These are phyloP conservation scores for Dendrocincla fuliginosa DNA, from an alignment of 2,797 vertebrate species.

Conservation along the genomic window DNA sequence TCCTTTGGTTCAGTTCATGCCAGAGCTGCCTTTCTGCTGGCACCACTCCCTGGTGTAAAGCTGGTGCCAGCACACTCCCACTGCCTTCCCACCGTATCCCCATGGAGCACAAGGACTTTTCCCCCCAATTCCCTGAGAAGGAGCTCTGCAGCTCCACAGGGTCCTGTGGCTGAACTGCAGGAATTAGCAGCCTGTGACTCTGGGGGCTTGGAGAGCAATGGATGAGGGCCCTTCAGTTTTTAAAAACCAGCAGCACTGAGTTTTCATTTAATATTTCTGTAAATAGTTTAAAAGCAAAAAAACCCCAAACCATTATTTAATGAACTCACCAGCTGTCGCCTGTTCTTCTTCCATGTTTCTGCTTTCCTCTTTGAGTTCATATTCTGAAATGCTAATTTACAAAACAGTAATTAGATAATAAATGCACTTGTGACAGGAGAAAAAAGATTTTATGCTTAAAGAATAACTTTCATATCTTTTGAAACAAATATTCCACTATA, in stretches of 20 bases:
- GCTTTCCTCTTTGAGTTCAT: constrained; percentile 99
- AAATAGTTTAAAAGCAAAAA: background rate
- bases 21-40: background rate
- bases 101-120: background rate
- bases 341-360: constrained; percentile 99
- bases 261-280: background rate
- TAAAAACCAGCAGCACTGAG: background rate
- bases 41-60: background rate
- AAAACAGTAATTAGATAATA: constrained; percentile 13
- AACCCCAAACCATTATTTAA: background rate
- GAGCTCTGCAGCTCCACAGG: no score
- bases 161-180: no score
- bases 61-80: background rate
- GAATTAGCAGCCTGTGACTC: no score
- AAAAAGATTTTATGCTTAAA: background rate
- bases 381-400: constrained; percentile 91
- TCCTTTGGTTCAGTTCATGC: background rate
- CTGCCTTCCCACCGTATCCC: background rate
- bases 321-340: constrained; percentile 90
- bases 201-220: no score
- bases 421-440: background rate
- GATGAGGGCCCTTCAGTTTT: background rate
- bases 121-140: background rate
- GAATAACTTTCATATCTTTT: background rate
- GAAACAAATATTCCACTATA: background rate